A percentile compares a stretch with the other conserved stretches of the same genome.
phyloP scores from a whole-genome alignment of 2,797 vertebrate genomes.

The Dallia pectoralis region DNA sequence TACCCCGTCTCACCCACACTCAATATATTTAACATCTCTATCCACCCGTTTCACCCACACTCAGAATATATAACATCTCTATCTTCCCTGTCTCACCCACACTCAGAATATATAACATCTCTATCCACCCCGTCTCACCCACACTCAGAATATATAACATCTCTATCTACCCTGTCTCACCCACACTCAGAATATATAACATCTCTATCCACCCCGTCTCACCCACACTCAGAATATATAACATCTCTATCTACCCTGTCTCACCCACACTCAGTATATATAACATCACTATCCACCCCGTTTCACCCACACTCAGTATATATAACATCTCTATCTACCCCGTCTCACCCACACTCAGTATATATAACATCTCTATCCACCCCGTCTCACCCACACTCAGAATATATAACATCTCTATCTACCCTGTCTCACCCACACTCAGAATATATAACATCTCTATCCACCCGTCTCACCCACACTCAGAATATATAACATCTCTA shows the following conservation, averaged over 20 bases:
- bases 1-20: too few species aligned
- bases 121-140: slow-evolving; percentile 17
- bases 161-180: too few species aligned
- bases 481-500: background rate
- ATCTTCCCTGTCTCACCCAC: background rate
- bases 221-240: background rate
- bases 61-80: background rate
- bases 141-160: background rate
- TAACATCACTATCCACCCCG: too few species aligned
- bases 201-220: slow-evolving; percentile 7
- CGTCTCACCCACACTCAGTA: background rate
- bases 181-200: background rate
- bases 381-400: background rate
- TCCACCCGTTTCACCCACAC: too few species aligned
- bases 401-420: background rate
- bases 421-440: background rate
- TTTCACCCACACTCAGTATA: too few species aligned
- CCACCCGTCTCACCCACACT: slow-evolving; percentile 1
- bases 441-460: background rate
- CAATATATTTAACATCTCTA: too few species aligned
- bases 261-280: too few species aligned
- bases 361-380: slow-evolving; percentile 9
- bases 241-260: background rate
- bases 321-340: background rate
- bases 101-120: background rate